These are phyloP conservation scores for Bovichtus diacanthus DNA, from an alignment of 2,797 vertebrate genomes.

Conservation along the genomic window DNA sequence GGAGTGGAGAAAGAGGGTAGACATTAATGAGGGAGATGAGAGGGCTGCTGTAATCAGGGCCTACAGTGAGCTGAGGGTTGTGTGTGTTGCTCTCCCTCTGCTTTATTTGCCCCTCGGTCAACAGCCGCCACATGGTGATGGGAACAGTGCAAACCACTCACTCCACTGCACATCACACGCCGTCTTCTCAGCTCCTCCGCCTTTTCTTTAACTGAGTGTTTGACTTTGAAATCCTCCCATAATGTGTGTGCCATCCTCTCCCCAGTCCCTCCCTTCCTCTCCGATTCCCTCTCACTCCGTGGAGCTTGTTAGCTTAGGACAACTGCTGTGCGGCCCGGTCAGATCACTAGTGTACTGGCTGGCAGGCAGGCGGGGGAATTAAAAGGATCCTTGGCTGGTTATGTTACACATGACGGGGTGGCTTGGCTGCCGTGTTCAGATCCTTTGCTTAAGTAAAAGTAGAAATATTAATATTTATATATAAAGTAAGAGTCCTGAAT, in stretches of 20 bases:
- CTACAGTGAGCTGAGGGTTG: not conserved
- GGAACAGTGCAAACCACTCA: conserved; percentile 25
- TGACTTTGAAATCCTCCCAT: conserved; percentile 48
- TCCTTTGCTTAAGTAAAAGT: too few relatives aligned
- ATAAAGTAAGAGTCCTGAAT: too few relatives aligned
- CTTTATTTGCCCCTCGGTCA: conserved; percentile 30
- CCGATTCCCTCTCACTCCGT: not conserved
- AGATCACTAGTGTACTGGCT: conserved; percentile 31
- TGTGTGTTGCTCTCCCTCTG: not conserved
- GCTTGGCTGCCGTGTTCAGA: not conserved
- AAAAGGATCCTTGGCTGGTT: conserved; percentile 34
- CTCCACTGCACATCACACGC: conserved; percentile 28
- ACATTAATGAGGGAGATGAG: conserved; percentile 31
- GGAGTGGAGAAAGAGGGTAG: not conserved
- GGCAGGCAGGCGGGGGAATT: conserved; percentile 12
- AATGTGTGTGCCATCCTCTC: conserved; percentile 20
- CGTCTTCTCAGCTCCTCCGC: conserved; percentile 28
- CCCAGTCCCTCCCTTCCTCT: not conserved
- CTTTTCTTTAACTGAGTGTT: not conserved
- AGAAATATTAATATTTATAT: too few relatives aligned
- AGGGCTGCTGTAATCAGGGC: conserved; percentile 18
- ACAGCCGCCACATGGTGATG: conserved; percentile 11
- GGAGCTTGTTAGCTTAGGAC: conserved; percentile 44
- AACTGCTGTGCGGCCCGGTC: conserved; percentile 41
- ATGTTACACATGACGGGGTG: not conserved